phyloP scores from a whole-genome alignment of 2,888 invertebrate species.

The Hemaris fuciformis region DNA sequence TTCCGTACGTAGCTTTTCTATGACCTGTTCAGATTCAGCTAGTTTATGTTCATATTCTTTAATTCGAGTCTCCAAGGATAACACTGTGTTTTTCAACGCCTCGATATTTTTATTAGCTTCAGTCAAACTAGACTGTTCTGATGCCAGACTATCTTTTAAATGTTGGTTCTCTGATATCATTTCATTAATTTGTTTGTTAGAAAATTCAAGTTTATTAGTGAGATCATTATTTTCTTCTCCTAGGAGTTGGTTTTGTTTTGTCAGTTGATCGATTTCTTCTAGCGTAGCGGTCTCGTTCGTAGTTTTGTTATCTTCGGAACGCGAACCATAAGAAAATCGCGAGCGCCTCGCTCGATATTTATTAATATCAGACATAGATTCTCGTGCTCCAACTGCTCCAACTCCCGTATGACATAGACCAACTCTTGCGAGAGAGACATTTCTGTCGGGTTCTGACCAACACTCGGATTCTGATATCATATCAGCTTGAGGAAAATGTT shows the following conservation, averaged over 20 bases:
- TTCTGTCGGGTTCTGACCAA: slow-evolving; percentile 93
- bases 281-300: slow-evolving; percentile 78
- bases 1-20: slow-evolving; percentile 58
- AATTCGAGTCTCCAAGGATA: slow-evolving; percentile 47
- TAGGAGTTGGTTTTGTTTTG: slow-evolving; percentile 51
- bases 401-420: slow-evolving; percentile 78
- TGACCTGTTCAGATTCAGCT: slow-evolving; percentile 45
- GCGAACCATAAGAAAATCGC: slow-evolving; percentile 64
- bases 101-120: slow-evolving; percentile 54
- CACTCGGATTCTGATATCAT: slow-evolving; percentile 87
- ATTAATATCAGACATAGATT: slow-evolving; percentile 58
- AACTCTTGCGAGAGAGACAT: slow-evolving; percentile 90
- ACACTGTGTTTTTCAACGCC: slow-evolving; percentile 43
- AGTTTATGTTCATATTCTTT: slow-evolving; percentile 59
- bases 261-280: slow-evolving; percentile 75
- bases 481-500: slow-evolving; percentile 60
- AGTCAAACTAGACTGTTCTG: slow-evolving; percentile 43
- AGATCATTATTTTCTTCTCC: slow-evolving; percentile 64
- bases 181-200: slow-evolving; percentile 56
- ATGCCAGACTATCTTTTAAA: slow-evolving; percentile 45
- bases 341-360: slow-evolving; percentile 64
- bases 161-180: slow-evolving; percentile 51
- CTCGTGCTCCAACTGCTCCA: slow-evolving; percentile 41
- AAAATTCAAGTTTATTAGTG: slow-evolving; percentile 65
- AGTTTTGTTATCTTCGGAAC: slow-evolving; percentile 70